These are phyloP conservation scores for Polypterus bichir DNA, from an alignment of 2,113 vertebrate genomes.

Conservation along the genomic window DNA sequence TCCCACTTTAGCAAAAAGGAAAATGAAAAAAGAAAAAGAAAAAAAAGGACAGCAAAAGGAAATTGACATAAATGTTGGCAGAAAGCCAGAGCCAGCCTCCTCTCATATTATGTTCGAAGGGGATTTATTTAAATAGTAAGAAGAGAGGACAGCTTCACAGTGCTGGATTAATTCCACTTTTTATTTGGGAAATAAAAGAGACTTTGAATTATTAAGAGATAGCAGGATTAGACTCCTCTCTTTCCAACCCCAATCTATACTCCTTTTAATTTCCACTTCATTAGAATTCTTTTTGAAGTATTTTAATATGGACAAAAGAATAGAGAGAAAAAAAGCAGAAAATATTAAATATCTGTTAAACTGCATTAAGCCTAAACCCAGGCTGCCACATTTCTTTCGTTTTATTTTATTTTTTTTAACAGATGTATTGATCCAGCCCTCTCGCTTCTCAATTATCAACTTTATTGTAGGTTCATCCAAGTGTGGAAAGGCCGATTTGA, in stretches of 20 bases:
- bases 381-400: slow-evolving; percentile 30
- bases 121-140: slow-evolving; percentile 90
- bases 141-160: slow-evolving; percentile 93
- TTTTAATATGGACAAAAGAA: slow-evolving; percentile 95
- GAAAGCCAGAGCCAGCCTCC: slow-evolving; percentile 61
- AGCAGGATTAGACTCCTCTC: slow-evolving; percentile 97
- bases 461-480: slow-evolving; percentile 54
- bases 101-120: slow-evolving; percentile 66
- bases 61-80: slow-evolving; percentile 60
- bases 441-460: slow-evolving; percentile 59
- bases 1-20: slow-evolving; percentile 51
- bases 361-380: slow-evolving; percentile 88
- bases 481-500: slow-evolving; percentile 43
- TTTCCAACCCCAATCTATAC: slow-evolving; percentile 83
- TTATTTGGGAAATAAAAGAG: slow-evolving; percentile 98
- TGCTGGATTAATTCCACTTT: slow-evolving; percentile 94
- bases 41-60: slow-evolving; percentile 46
- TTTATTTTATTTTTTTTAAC: slow-evolving; percentile 17
- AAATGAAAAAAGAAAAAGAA: slow-evolving; percentile 48
- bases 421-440: slow-evolving; percentile 51
- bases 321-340: slow-evolving; percentile 90
- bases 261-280: slow-evolving; percentile 99
- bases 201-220: slow-evolving; percentile 99
- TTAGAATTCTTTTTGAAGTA: slow-evolving; percentile 99
- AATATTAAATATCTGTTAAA: slow-evolving; percentile 99